Evolutionary conservation across 2,113 vertebrate species (phyloP), one percentile per base, ranked within the genome.

Genomic region (Nyctereutes procyonoides): DNA sequence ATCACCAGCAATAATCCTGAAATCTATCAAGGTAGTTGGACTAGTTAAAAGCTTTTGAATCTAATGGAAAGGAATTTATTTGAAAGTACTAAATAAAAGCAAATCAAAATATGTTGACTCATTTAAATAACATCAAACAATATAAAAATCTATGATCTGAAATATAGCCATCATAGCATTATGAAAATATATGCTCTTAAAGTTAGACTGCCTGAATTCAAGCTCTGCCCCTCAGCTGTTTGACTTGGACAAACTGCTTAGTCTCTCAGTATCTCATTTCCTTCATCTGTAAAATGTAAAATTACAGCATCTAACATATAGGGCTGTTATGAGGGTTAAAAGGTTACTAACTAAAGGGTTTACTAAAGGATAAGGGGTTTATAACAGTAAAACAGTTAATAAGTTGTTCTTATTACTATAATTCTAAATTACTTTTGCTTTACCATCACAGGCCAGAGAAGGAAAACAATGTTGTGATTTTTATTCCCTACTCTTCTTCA

Each of bases 51-150:
- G 12, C 77, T 62, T 22, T 95, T 82, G 24, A 93, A 32, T 0
- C n/a, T 92, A 96, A 93, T 69, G 17, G 56, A 53, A 82, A 86
- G 24, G 14, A 55, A 65, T 81, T 79, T 9, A 87, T 93, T 88
- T 85, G 56, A 77, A 51, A 73, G 19, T 74, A 51, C 63, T 77
- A 63, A 32, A 55, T 76, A 35, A 69, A 90, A 93, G 38, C 2
- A 90, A 93, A 30, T 35, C 0, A 65, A 71, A 8, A 24, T 22
- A 19, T 55, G 28, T 48, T 93, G 91, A 73, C 32, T 81, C 6
- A 3, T 81, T 58, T 43, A 91, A 89, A 83, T 95, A 89, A 90
- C 58, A 65, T 95, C 3, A 97, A 90, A 82, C 80, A 20, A 90
- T 51, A 73, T 56, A 51, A 93, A 0, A 43, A 32, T 55, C 12